These are phyloP conservation scores for Psammodynastes pulverulentus DNA, from an alignment of 2,113 vertebrate genomes.

Conservation along the genomic window DNA sequence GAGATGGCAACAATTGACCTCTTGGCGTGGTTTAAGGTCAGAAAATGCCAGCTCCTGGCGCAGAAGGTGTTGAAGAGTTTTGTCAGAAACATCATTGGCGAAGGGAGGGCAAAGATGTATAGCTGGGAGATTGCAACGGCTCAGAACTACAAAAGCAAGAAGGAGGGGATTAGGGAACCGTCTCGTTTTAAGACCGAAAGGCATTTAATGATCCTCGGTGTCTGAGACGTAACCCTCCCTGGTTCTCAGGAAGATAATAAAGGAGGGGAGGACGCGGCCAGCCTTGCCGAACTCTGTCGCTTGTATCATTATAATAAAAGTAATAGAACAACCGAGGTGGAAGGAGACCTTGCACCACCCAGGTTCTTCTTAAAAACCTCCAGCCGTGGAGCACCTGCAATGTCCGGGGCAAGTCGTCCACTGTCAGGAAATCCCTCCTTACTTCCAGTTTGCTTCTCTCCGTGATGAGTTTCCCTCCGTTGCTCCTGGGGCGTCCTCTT, in stretches of 20 bases:
- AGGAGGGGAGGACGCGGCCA: background rate
- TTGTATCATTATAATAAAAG: background rate
- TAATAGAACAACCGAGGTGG: background rate
- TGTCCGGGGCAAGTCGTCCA: background rate
- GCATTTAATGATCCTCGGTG: too few species aligned
- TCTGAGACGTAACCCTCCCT: background rate
- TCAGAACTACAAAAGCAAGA: background rate
- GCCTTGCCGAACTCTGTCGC: background rate
- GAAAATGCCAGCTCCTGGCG: background rate
- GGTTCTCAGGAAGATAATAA: background rate
- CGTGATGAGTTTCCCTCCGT: background rate
- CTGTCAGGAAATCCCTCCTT: background rate
- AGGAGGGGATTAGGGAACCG: background rate
- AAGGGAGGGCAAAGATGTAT: background rate
- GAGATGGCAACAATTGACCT: background rate
- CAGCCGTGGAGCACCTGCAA: background rate
- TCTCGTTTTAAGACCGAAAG: background rate
- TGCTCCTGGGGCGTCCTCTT: background rate
- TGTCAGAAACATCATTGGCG: background rate
- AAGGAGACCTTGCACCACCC: background rate
- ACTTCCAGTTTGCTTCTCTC: background rate
- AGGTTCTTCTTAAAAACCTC: background rate
- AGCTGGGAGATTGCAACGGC: background rate
- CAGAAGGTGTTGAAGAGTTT: background rate
- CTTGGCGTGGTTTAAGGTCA: background rate